These are phyloP conservation scores for Leptinotarsa rubiginosa DNA, from an alignment of 2,888 invertebrate genomes.

Conservation along the genomic window DNA sequence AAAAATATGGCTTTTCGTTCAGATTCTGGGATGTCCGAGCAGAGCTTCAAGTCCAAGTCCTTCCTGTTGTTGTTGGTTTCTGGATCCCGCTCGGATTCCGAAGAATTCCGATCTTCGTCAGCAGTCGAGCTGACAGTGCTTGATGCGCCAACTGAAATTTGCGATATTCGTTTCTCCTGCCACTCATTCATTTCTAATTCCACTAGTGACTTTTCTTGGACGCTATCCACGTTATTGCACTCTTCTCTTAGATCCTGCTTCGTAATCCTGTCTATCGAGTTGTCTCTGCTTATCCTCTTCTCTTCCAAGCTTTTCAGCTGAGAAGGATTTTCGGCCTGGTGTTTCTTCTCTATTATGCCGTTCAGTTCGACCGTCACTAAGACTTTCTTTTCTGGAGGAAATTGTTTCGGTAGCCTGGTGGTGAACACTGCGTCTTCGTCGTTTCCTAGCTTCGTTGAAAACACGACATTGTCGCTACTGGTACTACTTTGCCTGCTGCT, in stretches of 20 bases:
- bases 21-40: conserved; percentile 72
- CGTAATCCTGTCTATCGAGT: no score
- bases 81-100: conserved; percentile 81
- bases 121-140: conserved; percentile 53
- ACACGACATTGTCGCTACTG: conserved; percentile 70
- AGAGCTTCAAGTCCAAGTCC: conserved; percentile 60
- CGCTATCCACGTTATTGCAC: conserved; percentile 18
- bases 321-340: background rate
- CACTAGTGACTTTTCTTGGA: conserved; percentile 25
- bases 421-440: conserved; percentile 76
- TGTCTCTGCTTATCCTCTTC: no score
- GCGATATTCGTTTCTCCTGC: conserved; percentile 45
- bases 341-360: conserved; percentile 28
- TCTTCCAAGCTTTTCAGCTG: no score
- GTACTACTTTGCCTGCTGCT: conserved; percentile 62
- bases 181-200: conserved; percentile 25
- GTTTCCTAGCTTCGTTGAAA: conserved; percentile 77
- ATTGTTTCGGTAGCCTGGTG: conserved; percentile 62
- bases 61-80: conserved; percentile 61
- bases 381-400: conserved; percentile 26
- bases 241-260: background rate
- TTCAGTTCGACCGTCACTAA: conserved; percentile 10
- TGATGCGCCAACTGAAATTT: conserved; percentile 33
- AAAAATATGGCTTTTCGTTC: conserved; percentile 83
- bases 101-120: conserved; percentile 69